phyloP scores from a whole-genome alignment of 2,888 invertebrate genomes.

The Stramonita haemastoma region DNA sequence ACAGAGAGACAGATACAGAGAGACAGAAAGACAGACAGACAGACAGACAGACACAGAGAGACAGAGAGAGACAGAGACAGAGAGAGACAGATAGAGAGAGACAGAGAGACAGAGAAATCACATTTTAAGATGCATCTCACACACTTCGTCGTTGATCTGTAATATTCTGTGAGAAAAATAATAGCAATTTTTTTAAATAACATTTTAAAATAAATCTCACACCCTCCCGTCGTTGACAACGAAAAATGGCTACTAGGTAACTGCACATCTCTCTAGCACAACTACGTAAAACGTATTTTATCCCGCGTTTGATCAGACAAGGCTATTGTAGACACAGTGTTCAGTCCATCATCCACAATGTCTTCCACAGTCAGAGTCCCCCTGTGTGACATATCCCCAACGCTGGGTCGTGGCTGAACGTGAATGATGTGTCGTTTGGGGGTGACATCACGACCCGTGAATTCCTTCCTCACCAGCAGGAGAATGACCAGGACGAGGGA shows the following conservation, averaged over 20 bases:
- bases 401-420: constrained; percentile 7
- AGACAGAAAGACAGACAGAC: neutral
- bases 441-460: neutral
- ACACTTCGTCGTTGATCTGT: too few relatives aligned
- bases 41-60: neutral
- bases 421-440: constrained; percentile 16
- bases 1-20: too few relatives aligned
- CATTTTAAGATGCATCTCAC: too few relatives aligned
- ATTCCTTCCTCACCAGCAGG: constrained; percentile 31
- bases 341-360: neutral
- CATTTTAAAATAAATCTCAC: too few relatives aligned
- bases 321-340: neutral
- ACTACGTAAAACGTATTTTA: neutral
- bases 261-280: too few relatives aligned
- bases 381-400: neutral
- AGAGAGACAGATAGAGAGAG: neutral
- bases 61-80: neutral
- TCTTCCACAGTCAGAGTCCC: constrained; percentile 5
- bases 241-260: too few relatives aligned
- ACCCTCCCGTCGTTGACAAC: too few relatives aligned
- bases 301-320: neutral
- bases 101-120: too few relatives aligned
- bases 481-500: constrained; percentile 24
- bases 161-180: too few relatives aligned
- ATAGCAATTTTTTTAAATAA: too few relatives aligned